Base-by-base conservation (phyloP, 1,140 invertebrate genomes). In the Scaptodrosophila lebanonensis region DNA sequence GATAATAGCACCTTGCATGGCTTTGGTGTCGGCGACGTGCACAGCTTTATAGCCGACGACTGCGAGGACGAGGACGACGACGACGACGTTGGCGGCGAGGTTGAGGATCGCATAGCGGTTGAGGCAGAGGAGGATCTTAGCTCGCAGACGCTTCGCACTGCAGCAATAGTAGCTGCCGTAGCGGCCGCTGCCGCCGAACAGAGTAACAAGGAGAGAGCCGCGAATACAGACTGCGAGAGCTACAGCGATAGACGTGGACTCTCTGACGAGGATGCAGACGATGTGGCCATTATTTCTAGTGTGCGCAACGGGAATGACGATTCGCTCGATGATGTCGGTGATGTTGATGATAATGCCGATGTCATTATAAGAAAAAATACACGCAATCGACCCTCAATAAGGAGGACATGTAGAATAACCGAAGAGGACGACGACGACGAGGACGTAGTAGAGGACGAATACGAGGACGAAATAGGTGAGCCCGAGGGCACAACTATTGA, bases 1-100 rank as follows among this genome's bases (percentile, higher is more conserved):
- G 83, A 85, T 30, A 85, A 79, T 29, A 84, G 83, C 32, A 84
- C 83, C 2, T 36, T 85, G 38, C 68, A 77, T 45, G 83, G 83
- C 12, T 77, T 84, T 16, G 83, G 83, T 3, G 83, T 84, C 11
- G 83, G 83, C 2, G 76, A 83, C 45, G 45, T 83, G 8, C 83
- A 76, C 52, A 84, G 76, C 15, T 84, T 85, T 13, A 73, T 83
- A 7, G 83, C 58, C 6, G 71, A 82, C 48, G 75, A 83, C 25
- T 68, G 67, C 25, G 60, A 68, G 15, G 49, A 58, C 7, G 44
- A 45, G 15, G 71, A 76, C 52, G 72, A 71, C 50, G 66, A 66
- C 17, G 47, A 64, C 40, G 66, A 66, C 45, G 9, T n/a, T n/a
- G n/a, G n/a, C n/a, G n/a, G n/a, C n/a, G n/a, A n/a, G n/a, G n/a